Percentiles rank a stretch among this genome's conserved stretches.
phyloP scores from a whole-genome alignment of 2,113 vertebrate genomes.

The Pavo muticus region DNA sequence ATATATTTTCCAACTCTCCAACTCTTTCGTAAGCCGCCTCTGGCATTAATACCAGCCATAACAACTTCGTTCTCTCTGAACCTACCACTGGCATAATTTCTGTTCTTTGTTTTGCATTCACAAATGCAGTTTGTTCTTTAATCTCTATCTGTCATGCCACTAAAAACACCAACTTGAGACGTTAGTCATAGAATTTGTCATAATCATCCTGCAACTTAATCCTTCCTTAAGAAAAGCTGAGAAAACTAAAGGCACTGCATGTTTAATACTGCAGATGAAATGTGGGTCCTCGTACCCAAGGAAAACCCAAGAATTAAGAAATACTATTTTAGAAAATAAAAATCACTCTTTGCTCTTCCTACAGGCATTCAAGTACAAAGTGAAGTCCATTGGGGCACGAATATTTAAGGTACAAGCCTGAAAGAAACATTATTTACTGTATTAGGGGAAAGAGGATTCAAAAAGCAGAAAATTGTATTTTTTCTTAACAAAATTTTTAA shows the following conservation, averaged over 20 bases:
- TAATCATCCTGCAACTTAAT: not conserved
- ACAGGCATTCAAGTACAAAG: constrained; percentile 2
- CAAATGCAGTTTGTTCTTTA: not conserved
- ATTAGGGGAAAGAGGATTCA: not conserved
- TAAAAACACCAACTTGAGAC: not conserved
- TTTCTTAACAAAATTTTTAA: not conserved
- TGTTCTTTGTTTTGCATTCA: not conserved
- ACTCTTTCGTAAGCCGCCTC: not conserved
- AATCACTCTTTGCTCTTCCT: not conserved
- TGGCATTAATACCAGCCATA: not conserved
- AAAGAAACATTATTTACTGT: not conserved
- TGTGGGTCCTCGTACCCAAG: constrained; percentile 17
- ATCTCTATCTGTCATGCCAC: not conserved
- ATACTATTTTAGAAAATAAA: not conserved
- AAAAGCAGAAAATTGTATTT: not conserved
- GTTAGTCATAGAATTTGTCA: not conserved
- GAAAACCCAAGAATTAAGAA: constrained; percentile 46
- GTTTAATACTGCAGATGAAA: constrained; percentile 4
- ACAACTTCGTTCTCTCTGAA: not conserved
- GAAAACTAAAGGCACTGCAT: not conserved
- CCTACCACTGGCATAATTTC: not conserved
- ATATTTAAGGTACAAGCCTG: not conserved
- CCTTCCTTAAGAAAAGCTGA: not conserved
- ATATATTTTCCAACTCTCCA: not conserved
- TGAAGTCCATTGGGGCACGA: not conserved